Base-by-base conservation (phyloP, 2,888 invertebrate genomes). In the Acanthosepion lycidas region DNA sequence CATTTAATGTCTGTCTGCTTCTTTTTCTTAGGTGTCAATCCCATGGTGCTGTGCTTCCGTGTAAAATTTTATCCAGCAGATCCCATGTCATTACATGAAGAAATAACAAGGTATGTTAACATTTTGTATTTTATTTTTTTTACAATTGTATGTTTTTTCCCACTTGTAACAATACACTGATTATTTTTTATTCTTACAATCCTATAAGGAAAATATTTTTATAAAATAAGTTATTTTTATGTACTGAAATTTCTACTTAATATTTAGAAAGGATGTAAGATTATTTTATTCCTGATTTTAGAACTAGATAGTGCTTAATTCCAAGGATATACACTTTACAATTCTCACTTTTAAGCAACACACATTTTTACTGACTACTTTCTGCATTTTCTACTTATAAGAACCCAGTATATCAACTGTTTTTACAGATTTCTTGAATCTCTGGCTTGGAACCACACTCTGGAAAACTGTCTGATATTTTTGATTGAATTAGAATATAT, bases 61-160 rank as follows among this genome's bases (percentile, higher is more conserved):
- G 99, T 99, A 95, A 99, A 99, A 98, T 99, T 99, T 98, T 99
- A 99, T 97, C 99, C 99, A 33, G 99, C 99, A 95, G 99, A 99
- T 98, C 99, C 99, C 33, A 98, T 99, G 97, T 98, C 99, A 94
- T 98, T 99, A 96, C 99, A 99, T 97, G 99, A 99, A 97, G 99
- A 99, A 97, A 98, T 99, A 95, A 99, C 99, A 95, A 98, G 99
- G 98, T 98, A 95, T 78, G 95, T 91, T 51, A 78, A 23, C 53
- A 92, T 49, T 92, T 2, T 92, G 23, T 48, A 12, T 51, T 51
- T 78, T 51, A n/a, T 42, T 48, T 6, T 28, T 23, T 20, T 94
- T 94, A 12, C 6, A 51, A 51, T 51, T 51, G 51, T 51, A 15
- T 51, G 4, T 51, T 51, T 51, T 51, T 78, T 33, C n/a, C 42